Conservation (phyloP, 2,888 invertebrate species). For the Leucoma salicis region DNA sequence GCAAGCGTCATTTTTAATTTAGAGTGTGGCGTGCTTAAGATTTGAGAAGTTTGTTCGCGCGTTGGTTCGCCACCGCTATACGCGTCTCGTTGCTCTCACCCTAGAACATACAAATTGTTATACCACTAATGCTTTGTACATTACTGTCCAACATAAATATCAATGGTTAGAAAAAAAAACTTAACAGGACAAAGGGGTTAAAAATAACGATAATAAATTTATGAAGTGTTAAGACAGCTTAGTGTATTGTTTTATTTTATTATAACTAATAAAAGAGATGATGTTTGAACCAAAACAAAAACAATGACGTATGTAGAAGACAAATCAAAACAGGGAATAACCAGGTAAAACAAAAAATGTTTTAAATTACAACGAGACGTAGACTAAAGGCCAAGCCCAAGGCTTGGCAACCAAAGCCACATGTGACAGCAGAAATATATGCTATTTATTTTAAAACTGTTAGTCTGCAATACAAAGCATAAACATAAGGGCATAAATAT, state of each 20-base stretch:
- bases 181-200: background rate
- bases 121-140: slow-evolving; percentile 2
- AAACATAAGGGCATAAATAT: no score
- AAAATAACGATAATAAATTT: background rate
- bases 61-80: slow-evolving; percentile 94
- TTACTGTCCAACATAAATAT: background rate
- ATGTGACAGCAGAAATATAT: slow-evolving; percentile 16
- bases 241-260: no score
- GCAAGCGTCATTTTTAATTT: slow-evolving; percentile 29
- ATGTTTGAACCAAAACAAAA: no score
- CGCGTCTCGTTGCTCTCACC: slow-evolving; percentile 93
- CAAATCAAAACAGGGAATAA: background rate
- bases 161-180: background rate
- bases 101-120: slow-evolving; percentile 63
- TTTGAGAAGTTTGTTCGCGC: slow-evolving; percentile 94
- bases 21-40: slow-evolving; percentile 61
- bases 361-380: background rate
- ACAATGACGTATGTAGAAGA: no score
- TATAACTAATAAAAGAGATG: no score
- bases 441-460: no score
- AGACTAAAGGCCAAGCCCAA: slow-evolving; percentile 3
- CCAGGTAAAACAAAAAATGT: background rate
- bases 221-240: no score
- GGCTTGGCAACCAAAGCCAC: slow-evolving; percentile 4
- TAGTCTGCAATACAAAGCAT: no score